Percentiles rank a stretch among this genome's conserved stretches.
Conservation (phyloP, 2,888 invertebrate genomes). For the Acanthosepion pharaonis region DNA sequence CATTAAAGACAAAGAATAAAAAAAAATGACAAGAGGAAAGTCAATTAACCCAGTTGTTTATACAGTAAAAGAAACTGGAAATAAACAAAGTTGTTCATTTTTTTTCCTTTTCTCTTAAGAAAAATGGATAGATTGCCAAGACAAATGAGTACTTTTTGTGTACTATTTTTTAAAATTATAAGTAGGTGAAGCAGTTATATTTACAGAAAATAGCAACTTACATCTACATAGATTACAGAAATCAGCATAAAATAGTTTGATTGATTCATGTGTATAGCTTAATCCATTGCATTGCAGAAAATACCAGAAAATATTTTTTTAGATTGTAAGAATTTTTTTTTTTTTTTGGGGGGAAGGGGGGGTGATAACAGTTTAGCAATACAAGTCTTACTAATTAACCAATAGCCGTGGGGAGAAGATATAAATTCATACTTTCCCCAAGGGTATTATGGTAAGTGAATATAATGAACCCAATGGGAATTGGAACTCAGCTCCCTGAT, state of each 20-base stretch:
- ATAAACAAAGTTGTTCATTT: not conserved
- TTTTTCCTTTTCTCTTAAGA: not conserved
- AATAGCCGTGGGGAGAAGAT: too few relatives aligned
- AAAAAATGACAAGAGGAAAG: not conserved
- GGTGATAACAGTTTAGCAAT: too few relatives aligned
- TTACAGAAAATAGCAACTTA: not conserved
- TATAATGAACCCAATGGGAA: too few relatives aligned
- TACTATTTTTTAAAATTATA: not conserved
- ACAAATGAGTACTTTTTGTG: not conserved
- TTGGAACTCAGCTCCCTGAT: too few relatives aligned
- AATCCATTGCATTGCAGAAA: too few relatives aligned
- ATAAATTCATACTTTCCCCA: too few relatives aligned
- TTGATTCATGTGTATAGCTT: too few relatives aligned
- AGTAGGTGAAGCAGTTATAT: not conserved
- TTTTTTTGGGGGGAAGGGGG: too few relatives aligned
- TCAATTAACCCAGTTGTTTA: slow-evolving; percentile 33
- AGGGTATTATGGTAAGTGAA: too few relatives aligned
- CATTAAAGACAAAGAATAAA: not conserved
- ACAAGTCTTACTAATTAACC: too few relatives aligned
- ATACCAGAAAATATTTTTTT: too few relatives aligned
- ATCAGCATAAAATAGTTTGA: not conserved
- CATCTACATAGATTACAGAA: not conserved
- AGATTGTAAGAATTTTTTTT: too few relatives aligned
- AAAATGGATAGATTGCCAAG: not conserved
- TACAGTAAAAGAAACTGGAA: not conserved